Evolutionary conservation across 2,888 invertebrate genomes (phyloP), one percentile per base, ranked within the genome.

Genomic region (Sesia bembeciformis): DNA sequence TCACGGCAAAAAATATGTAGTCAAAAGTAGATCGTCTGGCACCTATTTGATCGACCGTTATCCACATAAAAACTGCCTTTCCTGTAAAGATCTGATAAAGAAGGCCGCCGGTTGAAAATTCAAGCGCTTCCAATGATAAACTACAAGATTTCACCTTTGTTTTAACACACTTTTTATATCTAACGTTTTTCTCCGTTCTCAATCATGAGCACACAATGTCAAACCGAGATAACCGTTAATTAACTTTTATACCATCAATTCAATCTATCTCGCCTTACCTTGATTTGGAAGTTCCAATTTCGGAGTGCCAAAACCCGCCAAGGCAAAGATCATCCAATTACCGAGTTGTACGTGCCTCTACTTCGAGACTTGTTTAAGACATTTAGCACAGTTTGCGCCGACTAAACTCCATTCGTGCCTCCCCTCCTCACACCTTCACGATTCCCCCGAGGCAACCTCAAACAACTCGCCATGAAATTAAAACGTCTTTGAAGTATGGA

Each of bases 391-490:
- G 46, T 56, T 50, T 50, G 38, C 49, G 49, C 23, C 43, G 43
- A 43, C 43, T 43, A 43, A 46, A 46, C 50, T 50, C 52, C n/a
- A 5, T 40, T 8, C 40, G 52, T 52, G 40, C n/a, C 40, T 8
- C 40, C 52, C 40, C 52, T 52, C n/a, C 40, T 52, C 23, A 40
- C 52, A 40, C 40, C 54, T 54, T 53, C 53, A 51, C 57, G 53
- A 52, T 56, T 54, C 57, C 59, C 59, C 54, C 53, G 56, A 57
- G 56, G 40, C 52, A 40, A n/a, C 52, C 60, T 52, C 59, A 53
- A 56, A 55, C 63, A 57, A 63, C 62, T 56, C 58, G 60, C 63
- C 68, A 63, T 66, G 67, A 68, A 70, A 69, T 68, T 68, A 65
- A 65, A 66, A 58, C 62, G 60, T 64, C 64, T 66, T 65, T 65